Base-by-base conservation (phyloP, 2,797 vertebrate genomes). In the Scomberomorus guttatus region DNA sequence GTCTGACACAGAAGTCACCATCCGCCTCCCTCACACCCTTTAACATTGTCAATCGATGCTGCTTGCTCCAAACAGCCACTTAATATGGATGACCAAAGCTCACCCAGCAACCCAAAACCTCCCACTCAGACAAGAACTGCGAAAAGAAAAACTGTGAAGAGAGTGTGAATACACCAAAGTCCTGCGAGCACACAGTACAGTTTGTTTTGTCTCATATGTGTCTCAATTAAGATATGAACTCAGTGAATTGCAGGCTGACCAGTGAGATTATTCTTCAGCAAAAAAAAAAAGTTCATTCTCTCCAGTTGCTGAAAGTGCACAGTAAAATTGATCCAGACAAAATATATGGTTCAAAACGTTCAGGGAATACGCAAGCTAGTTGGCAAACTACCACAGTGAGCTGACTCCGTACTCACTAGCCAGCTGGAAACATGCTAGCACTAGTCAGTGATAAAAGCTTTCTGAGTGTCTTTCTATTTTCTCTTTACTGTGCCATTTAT, bases 81-180 rank as follows among this genome's bases (percentile, higher is more conserved):
- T 91, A 91, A 93, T 91, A 94, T 94, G 93, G 87, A 94, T 92
- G 92, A 91, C 89, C 85, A 83, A 87, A 76, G 85, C 86, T 90
- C 81, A 42, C 82, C 84, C 88, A 70, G 85, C 87, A 87, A 84
- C 87, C 87, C 29, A 82, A 89, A 92, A 91, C 90, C 91, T 92
- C 92, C 92, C 88, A 90, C 89, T 85, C 87, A 87, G 86, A 87
- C 72, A 78, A 87, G 75, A 85, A 81, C 80, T 80, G 82, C 81
- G 89, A 88, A 87, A 59, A 79, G 67, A 79, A 75, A 87, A 83
- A 75, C 54, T 72, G 61, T 73, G 61, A 27, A 67, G 82, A 82
- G 71, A 68, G 77, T 76, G 74, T 59, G 79, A 82, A 80, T 58
- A 57, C 68, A 75, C 70, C 34, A 56, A 80, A 83, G 80, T 89